phyloP scores from a whole-genome alignment of 1,140 invertebrate species.

The Lordiphosa mommai region DNA sequence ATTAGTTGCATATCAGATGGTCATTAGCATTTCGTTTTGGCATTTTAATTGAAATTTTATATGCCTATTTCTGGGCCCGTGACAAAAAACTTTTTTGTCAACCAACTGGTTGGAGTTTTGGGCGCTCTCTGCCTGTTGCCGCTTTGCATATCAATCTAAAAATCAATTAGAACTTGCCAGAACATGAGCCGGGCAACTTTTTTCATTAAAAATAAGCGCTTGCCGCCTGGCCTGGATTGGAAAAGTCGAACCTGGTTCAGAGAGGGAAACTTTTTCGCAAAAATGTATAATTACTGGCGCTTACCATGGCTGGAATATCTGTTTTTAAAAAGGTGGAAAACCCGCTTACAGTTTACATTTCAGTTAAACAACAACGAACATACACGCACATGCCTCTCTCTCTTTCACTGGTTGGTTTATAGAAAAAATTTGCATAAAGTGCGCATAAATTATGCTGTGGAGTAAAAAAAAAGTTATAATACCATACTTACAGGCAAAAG shows the following conservation, averaged over 20 bases:
- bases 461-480: slow-evolving; percentile 47
- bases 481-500: slow-evolving; percentile 47
- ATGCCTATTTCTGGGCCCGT: slow-evolving; percentile 27
- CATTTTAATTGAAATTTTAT: slow-evolving; percentile 55
- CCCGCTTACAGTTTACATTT: slow-evolving; percentile 51
- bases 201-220: slow-evolving; percentile 54
- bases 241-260: slow-evolving; percentile 28
- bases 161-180: slow-evolving; percentile 53
- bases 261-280: slow-evolving; percentile 28
- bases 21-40: slow-evolving; percentile 47
- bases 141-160: slow-evolving; percentile 57
- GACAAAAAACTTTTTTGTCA: slow-evolving; percentile 34
- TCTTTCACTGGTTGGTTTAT: slow-evolving; percentile 25
- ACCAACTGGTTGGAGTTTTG: slow-evolving; percentile 11
- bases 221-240: slow-evolving; percentile 22
- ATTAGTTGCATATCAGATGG: slow-evolving; percentile 47
- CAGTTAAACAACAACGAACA: slow-evolving; percentile 14
- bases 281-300: slow-evolving; percentile 54
- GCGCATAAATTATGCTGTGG: slow-evolving; percentile 52
- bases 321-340: slow-evolving; percentile 40
- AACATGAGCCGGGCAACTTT: slow-evolving; percentile 28
- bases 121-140: slow-evolving; percentile 1
- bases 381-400: slow-evolving; percentile 10
- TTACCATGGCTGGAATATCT: slow-evolving; percentile 43
- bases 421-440: slow-evolving; percentile 57